Evolutionary conservation across 2,113 vertebrate species (phyloP).

Genomic region (Centrocercus urophasianus): DNA sequence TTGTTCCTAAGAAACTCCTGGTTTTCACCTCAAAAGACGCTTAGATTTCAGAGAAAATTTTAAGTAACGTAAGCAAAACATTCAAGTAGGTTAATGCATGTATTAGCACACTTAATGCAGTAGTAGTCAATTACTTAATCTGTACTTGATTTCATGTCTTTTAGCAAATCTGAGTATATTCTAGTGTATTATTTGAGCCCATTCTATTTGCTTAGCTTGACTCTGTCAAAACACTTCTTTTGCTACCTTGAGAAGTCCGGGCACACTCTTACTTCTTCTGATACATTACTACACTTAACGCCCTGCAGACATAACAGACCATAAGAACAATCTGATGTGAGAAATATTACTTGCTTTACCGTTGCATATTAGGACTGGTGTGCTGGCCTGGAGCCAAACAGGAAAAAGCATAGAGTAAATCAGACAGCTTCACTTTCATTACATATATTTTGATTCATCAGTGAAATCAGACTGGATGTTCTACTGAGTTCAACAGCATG

Average conservation of each 20-base stretch:
- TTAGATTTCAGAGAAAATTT: background rate
- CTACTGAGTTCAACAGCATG: background rate
- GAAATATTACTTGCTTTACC: background rate
- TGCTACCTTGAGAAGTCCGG: background rate
- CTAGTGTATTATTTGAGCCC: fast-evolving
- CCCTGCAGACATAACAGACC: background rate
- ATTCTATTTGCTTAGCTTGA: background rate
- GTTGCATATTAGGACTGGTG: background rate
- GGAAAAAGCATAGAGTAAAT: background rate
- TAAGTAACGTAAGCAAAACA: background rate
- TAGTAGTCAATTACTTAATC: background rate
- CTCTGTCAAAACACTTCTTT: background rate
- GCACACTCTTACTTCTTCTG: background rate
- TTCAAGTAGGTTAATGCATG: background rate
- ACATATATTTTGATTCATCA: background rate
- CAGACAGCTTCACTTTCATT: background rate
- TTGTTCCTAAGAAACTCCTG: background rate
- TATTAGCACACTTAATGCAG: background rate
- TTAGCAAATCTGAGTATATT: background rate
- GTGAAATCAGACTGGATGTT: background rate
- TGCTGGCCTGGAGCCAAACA: background rate
- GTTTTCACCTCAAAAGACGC: background rate
- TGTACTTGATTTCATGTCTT: background rate
- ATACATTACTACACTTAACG: background rate
- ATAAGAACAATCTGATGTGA: background rate